A percentile compares a stretch with the other conserved stretches of the same genome.
Conservation (phyloP, 1,140 invertebrate genomes). For the Ericerus pela region DNA sequence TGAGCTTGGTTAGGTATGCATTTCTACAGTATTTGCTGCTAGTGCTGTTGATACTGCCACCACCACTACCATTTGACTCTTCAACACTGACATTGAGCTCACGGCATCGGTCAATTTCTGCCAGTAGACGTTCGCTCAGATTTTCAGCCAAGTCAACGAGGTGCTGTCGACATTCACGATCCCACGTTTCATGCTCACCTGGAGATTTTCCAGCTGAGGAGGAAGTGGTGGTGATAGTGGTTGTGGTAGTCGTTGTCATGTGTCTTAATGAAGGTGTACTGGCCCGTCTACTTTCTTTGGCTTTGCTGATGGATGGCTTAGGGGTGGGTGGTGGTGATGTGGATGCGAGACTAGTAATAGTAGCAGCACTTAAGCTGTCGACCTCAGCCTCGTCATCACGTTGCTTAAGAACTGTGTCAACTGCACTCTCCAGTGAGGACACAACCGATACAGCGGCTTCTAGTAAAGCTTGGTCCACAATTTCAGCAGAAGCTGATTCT, state of each 20-base stretch:
- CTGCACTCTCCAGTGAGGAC: slow-evolving; percentile 47
- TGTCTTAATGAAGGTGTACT: too few species aligned
- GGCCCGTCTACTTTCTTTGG: too few species aligned
- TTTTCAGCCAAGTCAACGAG: slow-evolving; percentile 63
- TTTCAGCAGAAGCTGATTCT: slow-evolving; percentile 12
- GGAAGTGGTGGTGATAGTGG: too few species aligned
- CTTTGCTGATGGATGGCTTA: too few species aligned
- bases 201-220: too few species aligned
- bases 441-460: slow-evolving; percentile 49
- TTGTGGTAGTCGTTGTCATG: too few species aligned
- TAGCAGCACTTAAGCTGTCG: too few species aligned
- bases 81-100: slow-evolving; percentile 23
- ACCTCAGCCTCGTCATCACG: too few species aligned
- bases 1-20: slow-evolving; percentile 39
- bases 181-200: slow-evolving; percentile 36
- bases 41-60: background rate
- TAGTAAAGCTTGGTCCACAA: slow-evolving; percentile 31
- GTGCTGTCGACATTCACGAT: slow-evolving; percentile 47
- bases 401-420: slow-evolving; percentile 43
- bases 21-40: slow-evolving; percentile 34
- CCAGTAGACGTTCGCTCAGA: slow-evolving; percentile 51
- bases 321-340: too few species aligned
- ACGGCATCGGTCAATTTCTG: slow-evolving; percentile 54
- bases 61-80: slow-evolving; percentile 15
- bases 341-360: too few species aligned